A percentile compares a stretch with the other conserved stretches of the same genome.
phyloP scores from a whole-genome alignment of 2,113 vertebrate species.

The Dicaeum eximium region DNA sequence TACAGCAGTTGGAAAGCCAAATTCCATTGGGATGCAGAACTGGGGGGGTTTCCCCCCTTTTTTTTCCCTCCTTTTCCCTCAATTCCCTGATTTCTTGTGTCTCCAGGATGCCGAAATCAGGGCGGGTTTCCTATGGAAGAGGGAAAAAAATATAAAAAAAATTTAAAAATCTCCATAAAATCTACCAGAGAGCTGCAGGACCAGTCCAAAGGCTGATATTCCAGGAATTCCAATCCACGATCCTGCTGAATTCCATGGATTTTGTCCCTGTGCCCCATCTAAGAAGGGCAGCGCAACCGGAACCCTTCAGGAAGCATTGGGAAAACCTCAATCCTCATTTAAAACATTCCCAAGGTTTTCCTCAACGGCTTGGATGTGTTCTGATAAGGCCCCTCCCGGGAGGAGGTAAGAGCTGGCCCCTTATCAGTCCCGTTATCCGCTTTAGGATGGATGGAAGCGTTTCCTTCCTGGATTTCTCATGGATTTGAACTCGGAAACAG shows the following conservation, averaged over 20 bases:
- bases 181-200: neutral
- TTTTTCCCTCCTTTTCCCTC: neutral
- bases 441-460: accelerated
- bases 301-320: neutral
- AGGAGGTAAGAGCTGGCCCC: neutral
- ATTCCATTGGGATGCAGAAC: neutral
- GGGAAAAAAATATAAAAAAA: neutral
- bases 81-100: neutral
- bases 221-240: neutral
- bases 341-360: neutral
- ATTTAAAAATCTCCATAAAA: no score
- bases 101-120: neutral
- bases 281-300: neutral
- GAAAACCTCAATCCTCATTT: neutral
- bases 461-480: neutral
- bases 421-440: neutral
- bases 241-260: neutral
- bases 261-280: neutral
- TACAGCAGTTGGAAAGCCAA: neutral
- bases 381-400: neutral
- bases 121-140: neutral
- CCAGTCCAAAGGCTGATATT: neutral
- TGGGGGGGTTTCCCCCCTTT: accelerated
- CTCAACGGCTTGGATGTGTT: neutral
- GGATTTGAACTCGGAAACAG: neutral